Evolutionary conservation across 2,113 vertebrate species (phyloP).

Genomic region (Herpetotheres cachinnans): DNA sequence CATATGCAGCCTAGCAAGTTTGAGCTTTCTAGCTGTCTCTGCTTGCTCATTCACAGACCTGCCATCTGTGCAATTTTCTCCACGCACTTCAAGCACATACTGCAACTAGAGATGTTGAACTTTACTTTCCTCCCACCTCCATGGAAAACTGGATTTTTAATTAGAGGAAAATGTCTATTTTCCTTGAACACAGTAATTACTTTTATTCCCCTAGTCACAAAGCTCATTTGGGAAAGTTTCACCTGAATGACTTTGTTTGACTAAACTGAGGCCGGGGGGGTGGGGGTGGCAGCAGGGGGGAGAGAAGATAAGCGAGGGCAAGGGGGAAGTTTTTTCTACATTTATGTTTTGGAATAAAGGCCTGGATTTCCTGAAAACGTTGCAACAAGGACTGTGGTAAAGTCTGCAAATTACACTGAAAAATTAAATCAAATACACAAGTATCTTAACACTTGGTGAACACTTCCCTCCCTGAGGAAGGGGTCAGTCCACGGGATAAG

Average conservation of each 20-base stretch:
- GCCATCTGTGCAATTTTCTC: not conserved
- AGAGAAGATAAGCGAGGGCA: not conserved
- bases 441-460: not conserved
- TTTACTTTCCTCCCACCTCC: not conserved
- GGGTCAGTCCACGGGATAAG: not conserved
- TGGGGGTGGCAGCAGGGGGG: no score
- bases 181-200: not conserved
- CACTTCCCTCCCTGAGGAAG: not conserved
- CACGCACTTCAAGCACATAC: not conserved
- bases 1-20: not conserved
- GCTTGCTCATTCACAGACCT: not conserved
- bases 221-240: not conserved
- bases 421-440: not conserved
- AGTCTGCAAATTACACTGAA: not conserved
- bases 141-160: constrained; percentile 1
- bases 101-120: not conserved
- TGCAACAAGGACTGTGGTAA: not conserved
- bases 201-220: not conserved
- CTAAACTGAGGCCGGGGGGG: not conserved
- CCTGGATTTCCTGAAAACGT: not conserved
- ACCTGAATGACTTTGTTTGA: not conserved
- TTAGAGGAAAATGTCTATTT: constrained; percentile 28
- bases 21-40: not conserved
- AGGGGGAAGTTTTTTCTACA: not conserved
- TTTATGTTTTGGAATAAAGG: not conserved